These are phyloP conservation scores for Pica pica DNA, from an alignment of 2,113 vertebrate genomes.

Conservation along the genomic window DNA sequence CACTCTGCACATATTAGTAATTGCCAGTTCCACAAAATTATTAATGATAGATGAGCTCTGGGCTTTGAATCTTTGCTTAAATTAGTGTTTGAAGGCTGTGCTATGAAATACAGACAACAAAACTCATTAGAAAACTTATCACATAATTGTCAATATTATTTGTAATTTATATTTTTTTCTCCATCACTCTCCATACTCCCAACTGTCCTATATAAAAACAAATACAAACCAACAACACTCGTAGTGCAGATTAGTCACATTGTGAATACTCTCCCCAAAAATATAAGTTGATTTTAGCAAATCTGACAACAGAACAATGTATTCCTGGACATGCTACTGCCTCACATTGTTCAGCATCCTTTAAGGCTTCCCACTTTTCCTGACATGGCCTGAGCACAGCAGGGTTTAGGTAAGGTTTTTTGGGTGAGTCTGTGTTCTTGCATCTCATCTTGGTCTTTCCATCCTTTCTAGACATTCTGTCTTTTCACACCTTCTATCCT, in stretches of 20 bases:
- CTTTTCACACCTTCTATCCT: background rate
- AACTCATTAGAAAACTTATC: background rate
- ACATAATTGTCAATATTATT: background rate
- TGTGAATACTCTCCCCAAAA: background rate
- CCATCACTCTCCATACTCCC: background rate
- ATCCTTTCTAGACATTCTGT: background rate
- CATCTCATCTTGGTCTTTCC: background rate
- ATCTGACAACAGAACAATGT: background rate
- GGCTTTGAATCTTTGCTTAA: slow-evolving; percentile 37
- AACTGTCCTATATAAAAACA: background rate
- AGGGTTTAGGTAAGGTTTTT: background rate
- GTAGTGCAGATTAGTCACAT: background rate
- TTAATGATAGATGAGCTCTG: slow-evolving; percentile 51
- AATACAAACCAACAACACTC: background rate
- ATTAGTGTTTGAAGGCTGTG: background rate
- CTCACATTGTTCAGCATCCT: background rate
- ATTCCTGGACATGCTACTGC: background rate
- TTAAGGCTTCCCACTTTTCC: background rate
- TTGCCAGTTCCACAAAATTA: slow-evolving; percentile 40
- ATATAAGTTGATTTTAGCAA: background rate
- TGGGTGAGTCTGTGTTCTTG: background rate
- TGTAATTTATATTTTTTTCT: background rate
- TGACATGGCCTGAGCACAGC: background rate
- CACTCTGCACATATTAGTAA: slow-evolving; percentile 42
- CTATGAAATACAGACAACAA: background rate